phyloP scores from a whole-genome alignment of 2,888 invertebrate species.

The Cephus rjabovi region DNA sequence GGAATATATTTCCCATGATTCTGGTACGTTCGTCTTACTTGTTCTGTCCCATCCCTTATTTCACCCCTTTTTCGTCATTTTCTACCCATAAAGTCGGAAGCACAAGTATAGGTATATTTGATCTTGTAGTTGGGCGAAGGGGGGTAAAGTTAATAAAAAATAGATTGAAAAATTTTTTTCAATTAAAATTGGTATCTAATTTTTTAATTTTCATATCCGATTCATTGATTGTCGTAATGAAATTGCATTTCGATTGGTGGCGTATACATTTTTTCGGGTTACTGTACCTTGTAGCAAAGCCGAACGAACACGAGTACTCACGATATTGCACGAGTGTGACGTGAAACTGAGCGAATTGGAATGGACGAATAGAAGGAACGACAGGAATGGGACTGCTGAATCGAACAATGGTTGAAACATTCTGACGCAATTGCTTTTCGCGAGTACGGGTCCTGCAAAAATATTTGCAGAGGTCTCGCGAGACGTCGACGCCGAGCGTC shows the following conservation, averaged over 20 bases:
- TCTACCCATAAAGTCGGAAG: too few relatives aligned
- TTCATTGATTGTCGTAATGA: too few relatives aligned
- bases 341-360: neutral
- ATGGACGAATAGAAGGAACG: conserved; percentile 26
- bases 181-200: too few relatives aligned
- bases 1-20: neutral
- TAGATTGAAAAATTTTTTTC: too few relatives aligned
- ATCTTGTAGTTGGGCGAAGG: too few relatives aligned
- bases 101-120: too few relatives aligned
- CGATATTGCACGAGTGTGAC: neutral
- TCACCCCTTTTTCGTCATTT: too few relatives aligned
- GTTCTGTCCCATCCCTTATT: neutral
- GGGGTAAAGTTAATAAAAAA: too few relatives aligned
- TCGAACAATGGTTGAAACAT: conserved; percentile 45
- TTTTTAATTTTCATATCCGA: too few relatives aligned
- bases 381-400: conserved; percentile 30
- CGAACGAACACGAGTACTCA: neutral
- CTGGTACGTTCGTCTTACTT: neutral
- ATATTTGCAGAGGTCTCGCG: conserved; percentile 40
- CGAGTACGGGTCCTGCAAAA: conserved; percentile 35
- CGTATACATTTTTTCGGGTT: too few relatives aligned
- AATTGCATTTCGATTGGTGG: too few relatives aligned
- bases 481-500: neutral
- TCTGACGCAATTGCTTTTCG: conserved; percentile 44
- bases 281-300: too few relatives aligned